These are phyloP conservation scores for Jacana jacana DNA, from an alignment of 2,113 vertebrate genomes.

Conservation along the genomic window DNA sequence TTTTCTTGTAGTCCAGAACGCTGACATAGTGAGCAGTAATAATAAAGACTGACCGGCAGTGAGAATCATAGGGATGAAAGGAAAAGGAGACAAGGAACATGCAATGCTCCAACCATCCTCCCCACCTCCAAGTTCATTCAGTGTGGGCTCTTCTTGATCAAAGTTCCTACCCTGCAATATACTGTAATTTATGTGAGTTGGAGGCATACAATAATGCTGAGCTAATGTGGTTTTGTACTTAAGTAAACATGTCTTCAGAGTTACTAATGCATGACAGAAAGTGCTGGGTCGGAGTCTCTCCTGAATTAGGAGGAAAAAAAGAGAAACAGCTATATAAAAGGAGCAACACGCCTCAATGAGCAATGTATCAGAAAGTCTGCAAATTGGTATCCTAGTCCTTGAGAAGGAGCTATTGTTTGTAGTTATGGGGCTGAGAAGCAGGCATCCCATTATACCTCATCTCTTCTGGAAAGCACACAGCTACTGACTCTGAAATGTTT, in stretches of 20 bases:
- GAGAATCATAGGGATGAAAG: background rate
- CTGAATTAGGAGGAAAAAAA: background rate
- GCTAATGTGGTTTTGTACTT: slow-evolving; percentile 48
- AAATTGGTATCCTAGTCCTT: background rate
- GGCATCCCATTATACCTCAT: background rate
- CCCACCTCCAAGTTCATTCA: background rate
- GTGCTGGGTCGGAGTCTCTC: background rate
- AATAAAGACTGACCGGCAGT: background rate
- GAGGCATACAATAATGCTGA: slow-evolving; percentile 32
- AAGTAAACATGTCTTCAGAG: slow-evolving; percentile 43
- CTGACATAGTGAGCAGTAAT: background rate
- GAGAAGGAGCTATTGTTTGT: background rate
- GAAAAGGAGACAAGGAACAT: background rate
- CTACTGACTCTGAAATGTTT: background rate
- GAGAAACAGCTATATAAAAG: background rate
- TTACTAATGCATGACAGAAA: slow-evolving; percentile 50
- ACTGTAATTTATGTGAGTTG: slow-evolving; percentile 42
- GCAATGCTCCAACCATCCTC: background rate
- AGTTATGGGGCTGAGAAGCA: background rate
- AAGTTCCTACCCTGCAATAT: slow-evolving; percentile 7
- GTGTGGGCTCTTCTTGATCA: slow-evolving; percentile 28
- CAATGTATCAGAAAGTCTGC: background rate
- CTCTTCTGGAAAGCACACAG: background rate
- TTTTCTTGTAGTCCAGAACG: background rate
- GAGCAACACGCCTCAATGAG: background rate